phyloP scores from a whole-genome alignment of 2,113 vertebrate species.

The Oryzias javanicus region DNA sequence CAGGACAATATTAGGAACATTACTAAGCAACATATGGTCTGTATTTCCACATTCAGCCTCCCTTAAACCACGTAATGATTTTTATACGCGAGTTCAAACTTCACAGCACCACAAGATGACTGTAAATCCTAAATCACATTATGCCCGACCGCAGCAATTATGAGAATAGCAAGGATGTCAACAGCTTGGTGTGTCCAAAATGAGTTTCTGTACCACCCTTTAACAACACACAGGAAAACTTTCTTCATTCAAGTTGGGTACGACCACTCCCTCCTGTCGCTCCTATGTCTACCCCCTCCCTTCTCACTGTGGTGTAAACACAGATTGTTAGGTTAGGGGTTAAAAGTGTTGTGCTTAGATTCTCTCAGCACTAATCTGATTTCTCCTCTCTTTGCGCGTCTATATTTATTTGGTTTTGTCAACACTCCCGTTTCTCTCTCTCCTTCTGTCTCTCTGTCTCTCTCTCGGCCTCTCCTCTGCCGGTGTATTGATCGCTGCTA shows the following conservation, averaged over 20 bases:
- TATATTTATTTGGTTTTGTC: conserved; percentile 94
- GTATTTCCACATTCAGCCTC: conserved; percentile 53
- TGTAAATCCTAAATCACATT: conserved; percentile 67
- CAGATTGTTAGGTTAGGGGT: conserved; percentile 88
- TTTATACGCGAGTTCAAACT: conserved; percentile 67
- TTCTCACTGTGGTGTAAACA: conserved; percentile 87
- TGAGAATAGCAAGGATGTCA: conserved; percentile 65
- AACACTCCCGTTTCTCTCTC: conserved; percentile 80
- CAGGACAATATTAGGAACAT: conserved; percentile 54
- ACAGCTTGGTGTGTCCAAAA: conserved; percentile 40
- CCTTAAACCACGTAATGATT: conserved; percentile 60
- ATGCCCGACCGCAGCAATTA: conserved; percentile 64
- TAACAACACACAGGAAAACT: conserved; percentile 56
- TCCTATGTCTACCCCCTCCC: conserved; percentile 47
- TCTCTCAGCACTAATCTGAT: conserved; percentile 91
- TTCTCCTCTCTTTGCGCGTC: conserved; percentile 86
- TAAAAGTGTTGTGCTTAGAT: conserved; percentile 88
- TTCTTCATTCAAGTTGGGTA: conserved; percentile 66
- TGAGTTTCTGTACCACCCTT: conserved; percentile 41
- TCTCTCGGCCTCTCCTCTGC: conserved; percentile 61
- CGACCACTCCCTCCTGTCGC: conserved; percentile 44
- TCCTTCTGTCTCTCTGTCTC: conserved; percentile 55
- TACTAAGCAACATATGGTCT: conserved; percentile 52
- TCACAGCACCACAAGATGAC: conserved; percentile 57
- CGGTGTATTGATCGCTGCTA: conserved; percentile 90